These are phyloP conservation scores for Ganaspis brasiliensis DNA, from an alignment of 2,888 invertebrate species.

Conservation along the genomic window DNA sequence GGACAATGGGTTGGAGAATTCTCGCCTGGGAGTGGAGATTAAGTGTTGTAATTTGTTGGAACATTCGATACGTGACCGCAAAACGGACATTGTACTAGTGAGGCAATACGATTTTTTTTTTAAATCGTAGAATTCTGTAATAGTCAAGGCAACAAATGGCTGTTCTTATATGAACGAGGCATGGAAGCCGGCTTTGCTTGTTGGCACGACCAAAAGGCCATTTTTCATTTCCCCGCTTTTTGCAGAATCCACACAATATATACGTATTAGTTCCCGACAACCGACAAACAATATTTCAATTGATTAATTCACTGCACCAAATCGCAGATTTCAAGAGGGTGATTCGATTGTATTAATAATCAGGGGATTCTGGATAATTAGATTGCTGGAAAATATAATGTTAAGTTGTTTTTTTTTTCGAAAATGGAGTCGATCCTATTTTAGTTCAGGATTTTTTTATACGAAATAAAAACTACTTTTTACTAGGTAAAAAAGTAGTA, in stretches of 20 bases:
- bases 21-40: slow-evolving; percentile 45
- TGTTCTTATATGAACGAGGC: slow-evolving; percentile 37
- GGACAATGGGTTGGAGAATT: not conserved
- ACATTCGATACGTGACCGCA: slow-evolving; percentile 52
- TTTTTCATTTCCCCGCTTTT: slow-evolving; percentile 42
- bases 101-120: slow-evolving; percentile 1
- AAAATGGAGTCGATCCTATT: too few relatives aligned
- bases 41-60: slow-evolving; percentile 54
- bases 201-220: slow-evolving; percentile 27
- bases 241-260: not conserved
- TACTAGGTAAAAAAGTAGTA: too few relatives aligned
- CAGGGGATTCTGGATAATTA: too few relatives aligned
- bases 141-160: slow-evolving; percentile 20
- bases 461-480: too few relatives aligned
- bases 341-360: too few relatives aligned
- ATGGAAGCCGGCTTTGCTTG: slow-evolving; percentile 21
- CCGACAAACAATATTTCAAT: slow-evolving; percentile 8
- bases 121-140: slow-evolving; percentile 29
- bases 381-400: too few relatives aligned
- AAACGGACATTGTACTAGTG: slow-evolving; percentile 7
- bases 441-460: too few relatives aligned
- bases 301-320: not conserved
- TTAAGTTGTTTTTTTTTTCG: too few relatives aligned
- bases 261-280: slow-evolving; percentile 16
- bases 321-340: not conserved